Evolutionary conservation across 2,888 invertebrate genomes (phyloP).

Genomic region (Drosophila falleni): DNA sequence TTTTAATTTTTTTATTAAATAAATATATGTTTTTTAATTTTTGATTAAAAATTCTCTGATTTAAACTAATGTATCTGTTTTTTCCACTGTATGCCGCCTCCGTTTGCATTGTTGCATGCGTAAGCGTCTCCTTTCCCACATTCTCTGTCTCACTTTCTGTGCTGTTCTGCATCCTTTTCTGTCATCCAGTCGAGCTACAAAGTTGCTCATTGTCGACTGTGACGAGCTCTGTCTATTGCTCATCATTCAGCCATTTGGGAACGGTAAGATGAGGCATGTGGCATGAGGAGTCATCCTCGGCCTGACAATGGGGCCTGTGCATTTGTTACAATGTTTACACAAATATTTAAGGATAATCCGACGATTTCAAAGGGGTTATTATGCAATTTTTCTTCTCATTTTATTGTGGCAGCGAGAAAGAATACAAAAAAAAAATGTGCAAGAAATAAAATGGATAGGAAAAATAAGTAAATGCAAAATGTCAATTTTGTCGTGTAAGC

Average conservation of each 20-base stretch:
- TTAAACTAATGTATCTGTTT: neutral
- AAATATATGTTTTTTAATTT: no score
- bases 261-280: constrained; percentile 12
- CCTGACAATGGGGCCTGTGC: constrained; percentile 76
- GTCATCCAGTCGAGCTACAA: constrained; percentile 53
- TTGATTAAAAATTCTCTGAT: neutral
- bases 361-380: constrained; percentile 84
- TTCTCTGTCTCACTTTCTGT: constrained; percentile 16
- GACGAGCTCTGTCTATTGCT: constrained; percentile 72
- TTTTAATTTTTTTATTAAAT: no score
- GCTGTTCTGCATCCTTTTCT: constrained; percentile 24
- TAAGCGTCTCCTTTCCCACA: constrained; percentile 44
- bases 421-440: constrained; percentile 29
- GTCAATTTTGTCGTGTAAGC: constrained; percentile 79
- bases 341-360: constrained; percentile 85
- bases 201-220: constrained; percentile 77
- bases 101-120: constrained; percentile 73
- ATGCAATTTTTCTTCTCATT: constrained; percentile 83
- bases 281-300: constrained; percentile 13
- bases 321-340: constrained; percentile 84
- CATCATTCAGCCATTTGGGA: constrained; percentile 76
- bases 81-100: constrained; percentile 27
- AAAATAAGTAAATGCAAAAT: constrained; percentile 80
- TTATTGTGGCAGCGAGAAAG: constrained; percentile 61
- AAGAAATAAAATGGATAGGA: constrained; percentile 55